These are phyloP conservation scores for Xenopus petersii DNA, from an alignment of 2,797 vertebrate genomes.

Conservation along the genomic window DNA sequence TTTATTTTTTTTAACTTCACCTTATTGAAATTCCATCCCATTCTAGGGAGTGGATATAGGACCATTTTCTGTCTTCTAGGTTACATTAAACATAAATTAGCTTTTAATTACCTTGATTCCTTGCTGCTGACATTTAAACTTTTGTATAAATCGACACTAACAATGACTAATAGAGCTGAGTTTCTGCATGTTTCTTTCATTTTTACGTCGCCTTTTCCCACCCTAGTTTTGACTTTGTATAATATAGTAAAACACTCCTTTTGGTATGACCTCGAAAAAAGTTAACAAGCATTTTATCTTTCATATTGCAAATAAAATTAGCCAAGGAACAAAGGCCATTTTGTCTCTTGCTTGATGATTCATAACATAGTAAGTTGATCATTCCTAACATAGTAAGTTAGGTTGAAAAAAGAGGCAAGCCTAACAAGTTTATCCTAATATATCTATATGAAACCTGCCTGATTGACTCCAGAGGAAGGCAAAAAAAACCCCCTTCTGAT, in stretches of 20 bases:
- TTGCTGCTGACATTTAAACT: slow-evolving; percentile 32
- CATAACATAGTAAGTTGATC: no score
- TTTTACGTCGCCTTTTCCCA: neutral
- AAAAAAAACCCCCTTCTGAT: no score
- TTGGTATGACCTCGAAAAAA: slow-evolving; percentile 16
- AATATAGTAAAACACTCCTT: neutral
- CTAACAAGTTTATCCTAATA: no score
- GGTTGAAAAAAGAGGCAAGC: no score
- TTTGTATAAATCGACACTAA: slow-evolving; percentile 39
- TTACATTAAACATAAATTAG: slow-evolving; percentile 23
- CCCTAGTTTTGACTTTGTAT: slow-evolving; percentile 8
- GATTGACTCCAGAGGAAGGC: no score
- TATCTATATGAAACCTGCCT: no score
- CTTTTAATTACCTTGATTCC: slow-evolving; percentile 32
- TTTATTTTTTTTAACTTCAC: slow-evolving; percentile 2
- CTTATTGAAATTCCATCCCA: slow-evolving; percentile 27
- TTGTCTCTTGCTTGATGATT: no score
- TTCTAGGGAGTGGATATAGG: slow-evolving; percentile 12
- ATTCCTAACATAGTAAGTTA: no score
- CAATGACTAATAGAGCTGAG: slow-evolving; percentile 33
- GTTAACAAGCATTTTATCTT: neutral
- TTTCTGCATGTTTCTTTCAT: slow-evolving; percentile 12
- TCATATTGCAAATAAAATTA: slow-evolving; percentile 19
- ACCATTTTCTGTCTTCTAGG: slow-evolving; percentile 11
- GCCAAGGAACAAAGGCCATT: neutral